Evolutionary conservation across 2,888 invertebrate species (phyloP), one percentile per base, ranked within the genome.

Genomic region (Trachelus iudaicus): DNA sequence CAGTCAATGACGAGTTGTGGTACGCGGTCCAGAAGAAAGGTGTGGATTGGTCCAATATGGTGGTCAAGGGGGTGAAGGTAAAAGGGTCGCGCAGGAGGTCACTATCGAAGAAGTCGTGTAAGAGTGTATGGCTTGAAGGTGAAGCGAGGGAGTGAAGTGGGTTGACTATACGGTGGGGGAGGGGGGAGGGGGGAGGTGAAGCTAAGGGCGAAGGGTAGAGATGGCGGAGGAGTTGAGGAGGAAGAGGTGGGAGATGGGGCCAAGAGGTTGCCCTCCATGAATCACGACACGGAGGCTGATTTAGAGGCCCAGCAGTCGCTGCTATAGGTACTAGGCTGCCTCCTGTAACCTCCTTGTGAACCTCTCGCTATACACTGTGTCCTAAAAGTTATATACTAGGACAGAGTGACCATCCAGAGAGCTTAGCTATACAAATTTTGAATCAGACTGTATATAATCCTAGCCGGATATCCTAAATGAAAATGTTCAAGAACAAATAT

Each of bases 221-320:
- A 76, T 73, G 81, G 75, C 76, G 77, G 76, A 80, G 81, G 77
- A 80, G 76, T 81, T 80, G 81, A 82, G 79, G 79, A 78, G 81
- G 82, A 73, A 69, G 81, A 79, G 81, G 81, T 75, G 79, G 82
- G 79, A 81, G 79, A 79, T 83, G 77, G 71, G 79, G 86, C 85
- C 84, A 86, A 88, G 88, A 89, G 90, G 88, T 90, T 90, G 89
- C 90, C 89, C 89, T 89, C 90, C 90, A 90, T 91, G 90, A 91
- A 91, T 91, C 90, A 91, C 91, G 91, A 90, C 90, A 87, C 89
- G 85, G 89, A 88, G 89, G 88, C 90, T 91, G 91, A 91, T 91
- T 91, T 91, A 91, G 89, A 88, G 87, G 91, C 89, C 86, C 89
- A 88, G 89, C 88, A 91, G 89, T 90, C 89, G 86, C 86, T 85